phyloP scores from a whole-genome alignment of 2,797 vertebrate species.

The Notoglanidium macrostoma region DNA sequence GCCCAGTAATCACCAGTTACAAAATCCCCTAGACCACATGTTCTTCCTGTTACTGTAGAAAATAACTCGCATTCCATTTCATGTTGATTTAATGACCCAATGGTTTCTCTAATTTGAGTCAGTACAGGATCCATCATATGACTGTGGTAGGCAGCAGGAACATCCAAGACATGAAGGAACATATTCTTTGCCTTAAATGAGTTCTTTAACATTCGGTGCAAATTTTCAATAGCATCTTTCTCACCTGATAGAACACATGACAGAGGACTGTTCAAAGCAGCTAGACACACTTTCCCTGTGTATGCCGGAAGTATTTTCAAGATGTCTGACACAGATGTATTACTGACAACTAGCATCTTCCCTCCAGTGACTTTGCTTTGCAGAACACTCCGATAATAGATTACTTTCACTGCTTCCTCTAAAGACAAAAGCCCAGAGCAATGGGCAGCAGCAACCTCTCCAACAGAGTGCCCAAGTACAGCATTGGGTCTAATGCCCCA shows the following conservation, averaged over 20 bases:
- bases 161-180: slow-evolving; percentile 79
- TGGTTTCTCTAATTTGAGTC: slow-evolving; percentile 63
- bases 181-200: slow-evolving; percentile 70
- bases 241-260: slow-evolving; percentile 87
- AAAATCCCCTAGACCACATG: slow-evolving; percentile 74
- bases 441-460: slow-evolving; percentile 85
- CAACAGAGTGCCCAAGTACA: slow-evolving; percentile 81
- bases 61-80: slow-evolving; percentile 72
- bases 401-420: slow-evolving; percentile 82
- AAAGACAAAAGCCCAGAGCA: slow-evolving; percentile 84
- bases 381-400: slow-evolving; percentile 78
- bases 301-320: slow-evolving; percentile 65
- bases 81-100: slow-evolving; percentile 70
- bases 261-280: slow-evolving; percentile 82
- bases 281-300: slow-evolving; percentile 74
- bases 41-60: slow-evolving; percentile 80
- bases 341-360: slow-evolving; percentile 85
- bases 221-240: slow-evolving; percentile 66
- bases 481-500: slow-evolving; percentile 81
- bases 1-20: slow-evolving; percentile 81
- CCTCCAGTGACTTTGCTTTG: slow-evolving; percentile 78
- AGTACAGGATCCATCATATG: slow-evolving; percentile 84
- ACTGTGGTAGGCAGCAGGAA: slow-evolving; percentile 85
- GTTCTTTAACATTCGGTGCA: slow-evolving; percentile 69
- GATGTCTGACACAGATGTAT: slow-evolving; percentile 77